Evolutionary conservation across 2,888 invertebrate species (phyloP).

Genomic region (Petrolisthes cinctipes): DNA sequence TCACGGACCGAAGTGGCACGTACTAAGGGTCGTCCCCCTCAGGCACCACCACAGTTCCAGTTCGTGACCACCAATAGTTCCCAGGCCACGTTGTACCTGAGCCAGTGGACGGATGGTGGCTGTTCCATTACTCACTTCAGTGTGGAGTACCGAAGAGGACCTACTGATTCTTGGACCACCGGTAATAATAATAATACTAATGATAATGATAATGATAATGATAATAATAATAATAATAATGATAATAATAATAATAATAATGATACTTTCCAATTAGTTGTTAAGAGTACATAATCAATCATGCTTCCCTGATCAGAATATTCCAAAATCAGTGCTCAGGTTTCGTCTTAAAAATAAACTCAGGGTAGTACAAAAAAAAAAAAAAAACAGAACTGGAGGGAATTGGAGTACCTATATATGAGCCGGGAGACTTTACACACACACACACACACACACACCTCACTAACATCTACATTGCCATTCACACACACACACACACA

Average conservation of each 20-base stretch:
- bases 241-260: neutral
- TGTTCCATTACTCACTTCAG: slow-evolving; percentile 49
- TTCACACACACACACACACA: too few relatives aligned
- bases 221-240: neutral
- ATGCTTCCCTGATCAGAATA: too few relatives aligned
- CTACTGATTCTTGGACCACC: slow-evolving; percentile 35
- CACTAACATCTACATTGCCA: too few relatives aligned
- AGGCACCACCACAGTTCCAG: slow-evolving; percentile 64
- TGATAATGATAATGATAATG: neutral
- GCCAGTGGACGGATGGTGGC: slow-evolving; percentile 44
- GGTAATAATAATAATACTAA: slow-evolving; percentile 8
- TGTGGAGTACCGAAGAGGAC: slow-evolving; percentile 30
- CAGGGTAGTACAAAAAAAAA: too few relatives aligned
- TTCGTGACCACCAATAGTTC: slow-evolving; percentile 64
- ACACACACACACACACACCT: too few relatives aligned
- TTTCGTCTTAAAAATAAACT: too few relatives aligned
- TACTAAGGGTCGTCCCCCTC: slow-evolving; percentile 60
- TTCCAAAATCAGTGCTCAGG: too few relatives aligned
- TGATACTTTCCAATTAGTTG: too few relatives aligned
- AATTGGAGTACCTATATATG: too few relatives aligned
- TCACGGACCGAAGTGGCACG: slow-evolving; percentile 59
- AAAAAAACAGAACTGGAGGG: too few relatives aligned
- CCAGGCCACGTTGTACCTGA: slow-evolving; percentile 36
- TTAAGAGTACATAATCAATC: too few relatives aligned
- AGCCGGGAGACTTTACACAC: too few relatives aligned